Evolutionary conservation across 2,113 vertebrate species (phyloP).

Genomic region (Irena cyanogastra): DNA sequence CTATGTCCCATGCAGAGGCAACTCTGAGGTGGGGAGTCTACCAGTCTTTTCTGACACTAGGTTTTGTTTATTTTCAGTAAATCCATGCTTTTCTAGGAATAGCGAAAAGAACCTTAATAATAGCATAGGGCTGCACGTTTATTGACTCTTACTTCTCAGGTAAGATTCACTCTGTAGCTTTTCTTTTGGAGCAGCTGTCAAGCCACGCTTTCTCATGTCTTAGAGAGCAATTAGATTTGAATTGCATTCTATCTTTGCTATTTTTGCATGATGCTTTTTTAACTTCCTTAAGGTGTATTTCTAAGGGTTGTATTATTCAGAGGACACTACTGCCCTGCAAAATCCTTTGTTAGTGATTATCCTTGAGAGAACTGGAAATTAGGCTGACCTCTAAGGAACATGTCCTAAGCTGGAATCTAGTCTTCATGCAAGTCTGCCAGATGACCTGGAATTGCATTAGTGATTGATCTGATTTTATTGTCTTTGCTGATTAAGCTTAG

Average conservation of each 20-base stretch:
- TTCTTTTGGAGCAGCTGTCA: not conserved
- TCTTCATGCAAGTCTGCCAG: not conserved
- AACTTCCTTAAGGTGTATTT: not conserved
- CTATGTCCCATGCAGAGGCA: not conserved
- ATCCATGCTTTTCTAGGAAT: not conserved
- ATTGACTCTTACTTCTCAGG: not conserved
- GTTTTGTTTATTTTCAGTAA: not conserved
- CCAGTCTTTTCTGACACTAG: not conserved
- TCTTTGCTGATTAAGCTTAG: not conserved
- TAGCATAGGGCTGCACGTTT: not conserved
- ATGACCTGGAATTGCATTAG: not conserved
- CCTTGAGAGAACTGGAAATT: not conserved
- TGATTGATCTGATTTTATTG: not conserved
- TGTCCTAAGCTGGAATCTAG: not conserved
- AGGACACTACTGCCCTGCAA: not conserved
- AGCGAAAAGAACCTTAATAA: not conserved
- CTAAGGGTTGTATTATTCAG: not conserved
- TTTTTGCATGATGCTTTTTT: not conserved
- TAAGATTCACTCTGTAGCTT: not conserved
- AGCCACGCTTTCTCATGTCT: not conserved
- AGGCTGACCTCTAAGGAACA: not conserved
- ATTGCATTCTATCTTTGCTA: not conserved
- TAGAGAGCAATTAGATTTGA: not conserved
- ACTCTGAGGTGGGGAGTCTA: not conserved
- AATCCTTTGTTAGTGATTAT: not conserved